Evolutionary conservation across 2,888 invertebrate species (phyloP).

Genomic region (Monochamus alternatus): DNA sequence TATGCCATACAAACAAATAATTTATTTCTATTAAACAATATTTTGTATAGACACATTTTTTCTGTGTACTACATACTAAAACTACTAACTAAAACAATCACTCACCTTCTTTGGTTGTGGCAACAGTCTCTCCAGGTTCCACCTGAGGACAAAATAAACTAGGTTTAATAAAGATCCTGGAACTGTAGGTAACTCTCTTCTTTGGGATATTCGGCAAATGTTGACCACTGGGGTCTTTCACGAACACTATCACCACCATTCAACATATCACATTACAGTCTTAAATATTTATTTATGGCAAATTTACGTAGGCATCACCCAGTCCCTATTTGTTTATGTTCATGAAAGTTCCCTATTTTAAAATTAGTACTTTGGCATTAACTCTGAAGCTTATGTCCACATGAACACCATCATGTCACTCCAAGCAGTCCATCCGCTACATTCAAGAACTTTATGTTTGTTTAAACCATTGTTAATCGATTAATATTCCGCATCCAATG

Average conservation of each 20-base stretch:
- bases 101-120: constrained; percentile 91
- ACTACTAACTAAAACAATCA: constrained; percentile 9
- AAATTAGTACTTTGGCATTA: constrained; percentile 30
- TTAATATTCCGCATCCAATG: constrained; percentile 47
- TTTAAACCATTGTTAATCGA: constrained; percentile 38
- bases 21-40: too few relatives aligned
- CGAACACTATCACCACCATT: constrained; percentile 81
- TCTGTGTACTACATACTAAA: background rate
- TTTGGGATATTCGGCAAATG: constrained; percentile 60
- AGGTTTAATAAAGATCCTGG: constrained; percentile 68
- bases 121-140: constrained; percentile 84
- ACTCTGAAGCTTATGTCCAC: constrained; percentile 10
- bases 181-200: constrained; percentile 67
- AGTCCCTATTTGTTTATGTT: background rate
- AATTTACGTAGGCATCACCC: constrained; percentile 14
- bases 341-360: background rate
- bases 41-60: too few relatives aligned
- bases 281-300: constrained; percentile 39
- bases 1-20: too few relatives aligned
- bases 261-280: constrained; percentile 63
- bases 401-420: constrained; percentile 31
- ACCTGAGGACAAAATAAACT: constrained; percentile 67
- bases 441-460: constrained; percentile 22
- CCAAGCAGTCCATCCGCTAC: constrained; percentile 17
- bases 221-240: constrained; percentile 76